Conservation (phyloP, 1,140 invertebrate species). For the Phymorhynchus buccinoides region DNA sequence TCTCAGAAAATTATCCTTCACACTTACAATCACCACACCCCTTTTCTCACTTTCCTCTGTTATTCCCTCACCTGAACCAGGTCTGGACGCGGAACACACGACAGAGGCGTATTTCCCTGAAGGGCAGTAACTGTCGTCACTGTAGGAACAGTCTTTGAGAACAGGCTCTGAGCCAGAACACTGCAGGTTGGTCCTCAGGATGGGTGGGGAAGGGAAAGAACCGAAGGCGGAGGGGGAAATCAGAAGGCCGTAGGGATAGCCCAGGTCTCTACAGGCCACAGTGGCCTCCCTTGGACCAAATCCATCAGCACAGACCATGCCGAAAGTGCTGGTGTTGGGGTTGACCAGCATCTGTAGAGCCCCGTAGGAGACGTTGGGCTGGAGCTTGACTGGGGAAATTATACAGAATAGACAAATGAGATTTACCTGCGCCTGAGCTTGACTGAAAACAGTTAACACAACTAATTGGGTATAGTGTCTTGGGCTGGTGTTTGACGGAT, state of each 20-base stretch:
- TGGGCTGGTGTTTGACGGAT: too few relatives aligned
- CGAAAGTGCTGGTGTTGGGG: conserved; percentile 43
- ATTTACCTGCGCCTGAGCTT: too few relatives aligned
- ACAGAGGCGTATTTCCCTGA: conserved; percentile 56
- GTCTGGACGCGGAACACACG: conserved; percentile 48
- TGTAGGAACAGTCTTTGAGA: conserved; percentile 49
- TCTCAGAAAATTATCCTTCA: too few relatives aligned
- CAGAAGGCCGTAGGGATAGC: conserved; percentile 53
- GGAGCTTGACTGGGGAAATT: conserved; percentile 46
- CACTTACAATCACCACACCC: too few relatives aligned
- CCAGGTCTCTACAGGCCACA: conserved; percentile 56
- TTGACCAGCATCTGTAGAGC: conserved; percentile 49
- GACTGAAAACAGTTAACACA: too few relatives aligned
- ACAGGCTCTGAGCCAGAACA: conserved; percentile 52
- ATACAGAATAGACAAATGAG: background rate
- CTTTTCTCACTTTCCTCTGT: too few relatives aligned
- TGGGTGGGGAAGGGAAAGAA: background rate
- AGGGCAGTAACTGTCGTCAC: conserved; percentile 45
- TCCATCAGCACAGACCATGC: conserved; percentile 53
- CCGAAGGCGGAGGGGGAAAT: conserved; percentile 59
- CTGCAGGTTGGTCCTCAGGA: conserved; percentile 39
- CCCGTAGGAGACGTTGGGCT: conserved; percentile 51
- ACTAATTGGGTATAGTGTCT: too few relatives aligned
- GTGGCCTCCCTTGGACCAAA: conserved; percentile 53
- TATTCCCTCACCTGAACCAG: background rate